phyloP scores from a whole-genome alignment of 1,140 invertebrate genomes.

The Atta cephalotes region DNA sequence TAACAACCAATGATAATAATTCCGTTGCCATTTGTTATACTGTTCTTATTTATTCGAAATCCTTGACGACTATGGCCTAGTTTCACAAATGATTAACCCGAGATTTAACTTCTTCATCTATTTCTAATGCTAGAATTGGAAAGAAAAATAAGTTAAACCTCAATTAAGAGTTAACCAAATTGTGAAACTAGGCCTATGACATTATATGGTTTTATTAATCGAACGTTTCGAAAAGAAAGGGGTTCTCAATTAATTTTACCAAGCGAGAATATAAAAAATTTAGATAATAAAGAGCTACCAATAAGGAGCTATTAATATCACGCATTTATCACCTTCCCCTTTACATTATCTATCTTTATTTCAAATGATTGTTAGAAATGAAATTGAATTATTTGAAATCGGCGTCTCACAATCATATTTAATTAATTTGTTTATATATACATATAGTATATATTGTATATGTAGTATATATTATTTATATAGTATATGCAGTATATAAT shows the following conservation, averaged over 20 bases:
- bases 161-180: too few relatives aligned
- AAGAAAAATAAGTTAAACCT: too few relatives aligned
- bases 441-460: too few relatives aligned
- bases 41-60: slow-evolving; percentile 1
- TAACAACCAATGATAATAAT: slow-evolving; percentile 16
- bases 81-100: too few relatives aligned
- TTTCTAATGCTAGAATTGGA: too few relatives aligned
- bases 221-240: neutral
- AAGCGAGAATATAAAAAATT: neutral
- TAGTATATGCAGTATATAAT: too few relatives aligned
- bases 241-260: slow-evolving; percentile 27
- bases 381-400: slow-evolving; percentile 5
- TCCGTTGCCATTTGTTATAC: neutral
- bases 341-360: neutral
- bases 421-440: slow-evolving; percentile 12
- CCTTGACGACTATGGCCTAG: neutral
- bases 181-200: neutral
- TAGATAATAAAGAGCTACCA: neutral
- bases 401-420: neutral
- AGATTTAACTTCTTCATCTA: too few relatives aligned
- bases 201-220: slow-evolving; percentile 18
- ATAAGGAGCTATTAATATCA: slow-evolving; percentile 30
- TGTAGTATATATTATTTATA: too few relatives aligned
- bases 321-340: neutral
- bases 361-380: slow-evolving; percentile 5